Conservation (phyloP, 2,113 vertebrate genomes). For the Eubucco bourcierii region DNA sequence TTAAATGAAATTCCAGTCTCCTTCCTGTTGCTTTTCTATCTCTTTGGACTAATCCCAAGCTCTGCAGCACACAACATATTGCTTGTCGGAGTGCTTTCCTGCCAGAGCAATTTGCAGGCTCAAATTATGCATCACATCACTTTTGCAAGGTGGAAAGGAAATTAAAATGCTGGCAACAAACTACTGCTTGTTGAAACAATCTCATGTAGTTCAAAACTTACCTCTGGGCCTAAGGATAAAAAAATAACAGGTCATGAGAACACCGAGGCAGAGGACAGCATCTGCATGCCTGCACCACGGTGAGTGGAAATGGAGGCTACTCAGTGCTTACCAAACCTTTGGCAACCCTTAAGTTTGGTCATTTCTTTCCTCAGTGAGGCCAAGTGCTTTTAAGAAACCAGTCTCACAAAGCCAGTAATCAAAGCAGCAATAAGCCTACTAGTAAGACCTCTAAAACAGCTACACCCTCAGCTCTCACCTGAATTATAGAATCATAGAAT, state of each 20-base stretch:
- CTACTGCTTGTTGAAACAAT: not conserved
- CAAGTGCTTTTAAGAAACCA: not conserved
- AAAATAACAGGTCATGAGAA: not conserved
- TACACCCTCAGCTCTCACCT: not conserved
- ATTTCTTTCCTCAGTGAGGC: not conserved
- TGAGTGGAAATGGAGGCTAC: not conserved
- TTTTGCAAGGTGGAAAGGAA: not conserved
- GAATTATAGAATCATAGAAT: too few species aligned
- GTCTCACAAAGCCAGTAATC: not conserved
- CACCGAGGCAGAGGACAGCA: not conserved
- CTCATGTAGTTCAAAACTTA: not conserved
- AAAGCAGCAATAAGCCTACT: not conserved
- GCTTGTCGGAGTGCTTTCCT: not conserved
- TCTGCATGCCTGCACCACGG: not conserved
- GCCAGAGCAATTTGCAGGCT: slow-evolving; percentile 8
- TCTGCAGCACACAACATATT: not conserved
- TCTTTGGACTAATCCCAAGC: not conserved
- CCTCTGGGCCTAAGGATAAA: not conserved
- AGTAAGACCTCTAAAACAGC: not conserved
- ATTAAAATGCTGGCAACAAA: not conserved
- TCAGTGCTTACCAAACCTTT: not conserved
- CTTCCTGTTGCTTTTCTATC: not conserved
- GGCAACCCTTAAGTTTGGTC: not conserved
- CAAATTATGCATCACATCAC: not conserved
- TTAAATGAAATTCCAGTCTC: not conserved